phyloP scores from a whole-genome alignment of 2,113 vertebrate species.

The Sinosuthora webbiana region DNA sequence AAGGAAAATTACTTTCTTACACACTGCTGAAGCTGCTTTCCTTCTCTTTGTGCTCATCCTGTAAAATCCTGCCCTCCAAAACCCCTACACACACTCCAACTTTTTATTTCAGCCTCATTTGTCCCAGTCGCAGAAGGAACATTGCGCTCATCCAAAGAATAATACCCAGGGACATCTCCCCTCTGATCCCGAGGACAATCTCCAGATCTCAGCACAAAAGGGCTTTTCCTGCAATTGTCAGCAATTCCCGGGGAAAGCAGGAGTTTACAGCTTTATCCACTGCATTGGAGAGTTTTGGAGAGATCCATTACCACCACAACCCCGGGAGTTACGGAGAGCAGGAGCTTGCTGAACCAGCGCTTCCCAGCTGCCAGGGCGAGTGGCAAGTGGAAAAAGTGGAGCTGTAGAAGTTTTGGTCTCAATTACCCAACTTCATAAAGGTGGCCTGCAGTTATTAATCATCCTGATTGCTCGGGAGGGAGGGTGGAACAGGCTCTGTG shows the following conservation, averaged over 20 bases:
- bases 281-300: neutral
- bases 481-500: neutral
- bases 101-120: neutral
- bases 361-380: neutral
- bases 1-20: neutral
- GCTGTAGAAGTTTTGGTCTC: neutral
- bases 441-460: neutral
- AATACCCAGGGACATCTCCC: neutral
- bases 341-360: neutral
- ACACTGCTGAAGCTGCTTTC: neutral
- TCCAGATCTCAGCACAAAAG: slow-evolving; percentile 3
- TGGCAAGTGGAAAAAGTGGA: neutral
- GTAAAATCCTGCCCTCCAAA: neutral
- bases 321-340: fast-evolving
- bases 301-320: neutral
- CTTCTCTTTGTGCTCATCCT: neutral
- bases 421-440: neutral
- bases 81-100: neutral
- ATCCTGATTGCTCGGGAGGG: neutral
- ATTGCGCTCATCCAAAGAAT: neutral
- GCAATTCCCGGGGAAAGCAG: neutral
- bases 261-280: neutral
- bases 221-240: neutral
- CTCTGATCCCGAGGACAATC: neutral
- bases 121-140: neutral